A percentile compares a stretch with the other conserved stretches of the same genome.
Conservation (phyloP, 2,113 vertebrate species). For the Procavia capensis region DNA sequence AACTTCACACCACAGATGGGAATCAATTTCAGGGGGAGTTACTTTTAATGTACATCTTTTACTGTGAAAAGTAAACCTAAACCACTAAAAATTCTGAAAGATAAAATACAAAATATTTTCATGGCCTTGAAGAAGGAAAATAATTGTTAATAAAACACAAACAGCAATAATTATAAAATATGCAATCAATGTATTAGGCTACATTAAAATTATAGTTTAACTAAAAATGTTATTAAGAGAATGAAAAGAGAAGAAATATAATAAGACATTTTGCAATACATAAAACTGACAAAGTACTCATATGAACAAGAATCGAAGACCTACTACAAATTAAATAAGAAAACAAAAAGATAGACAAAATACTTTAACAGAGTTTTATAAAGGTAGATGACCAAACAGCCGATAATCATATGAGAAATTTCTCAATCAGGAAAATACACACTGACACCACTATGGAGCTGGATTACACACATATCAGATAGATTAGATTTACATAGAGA, state of each 20-base stretch:
- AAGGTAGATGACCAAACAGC: too few species aligned
- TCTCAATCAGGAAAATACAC: neutral
- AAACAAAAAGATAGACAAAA: neutral
- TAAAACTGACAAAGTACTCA: neutral
- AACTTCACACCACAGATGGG: too few species aligned
- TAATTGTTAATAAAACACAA: neutral
- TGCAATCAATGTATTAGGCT: neutral
- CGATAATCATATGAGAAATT: neutral
- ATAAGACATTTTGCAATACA: neutral
- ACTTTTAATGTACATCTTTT: neutral
- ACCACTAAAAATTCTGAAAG: neutral
- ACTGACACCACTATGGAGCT: neutral
- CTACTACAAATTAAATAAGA: neutral
- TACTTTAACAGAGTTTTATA: too few species aligned
- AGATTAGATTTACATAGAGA: neutral
- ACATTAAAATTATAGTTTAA: neutral
- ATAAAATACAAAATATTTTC: neutral
- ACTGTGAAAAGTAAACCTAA: constrained; percentile 9
- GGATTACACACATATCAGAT: neutral
- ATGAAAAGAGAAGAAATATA: neutral
- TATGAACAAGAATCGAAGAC: neutral
- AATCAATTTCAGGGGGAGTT: neutral
- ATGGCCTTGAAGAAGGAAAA: neutral
- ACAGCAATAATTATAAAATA: neutral
- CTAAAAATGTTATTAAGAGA: neutral